Base-by-base conservation (phyloP, 1,140 invertebrate species). In the Riptortus pedestris region DNA sequence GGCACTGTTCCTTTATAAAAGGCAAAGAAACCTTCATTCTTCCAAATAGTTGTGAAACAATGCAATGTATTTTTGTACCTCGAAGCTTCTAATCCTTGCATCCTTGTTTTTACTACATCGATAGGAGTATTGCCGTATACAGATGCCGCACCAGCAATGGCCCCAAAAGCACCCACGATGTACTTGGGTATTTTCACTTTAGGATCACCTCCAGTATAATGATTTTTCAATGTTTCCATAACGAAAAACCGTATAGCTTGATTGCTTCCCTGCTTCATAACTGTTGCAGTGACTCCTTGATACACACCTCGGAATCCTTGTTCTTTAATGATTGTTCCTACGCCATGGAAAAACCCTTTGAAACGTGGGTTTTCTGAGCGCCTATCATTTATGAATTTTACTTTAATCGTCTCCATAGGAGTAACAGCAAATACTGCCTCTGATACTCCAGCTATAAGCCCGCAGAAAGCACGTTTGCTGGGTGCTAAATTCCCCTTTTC, bases 1-100 rank as follows among this genome's bases (percentile, higher is more conserved):
- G 96, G 96, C 51, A 98, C 85, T 0, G 95, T 98, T 69, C 96
- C 96, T 77, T 99, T 99, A 80, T 99, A 98, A 79, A 99, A 98
- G 74, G 94, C 95, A 65, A 77, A 74, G 1, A 89, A 84, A 33
- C 96, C 96, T 78, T 98, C 96, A 60, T 96, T 82, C 71, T 85
- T 89, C 81, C 90, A 88, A 51, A 97, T 93, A 78, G 93, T 81
- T 31, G 89, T 67, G 48, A 89, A 86, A 76, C 96, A 98, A 74
- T 99, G 92, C 69, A 86, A 78, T 4, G 93, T 98, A 72, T 84
- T 92, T 75, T 93, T 96, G 75, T 99, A 99, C 72, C 95, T 97
- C n/a, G 84, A 73, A 0, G 95, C 92, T 75, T 98, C 96, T 16
- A 99, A 77, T 27, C 96, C 94, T 84, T 99, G 96, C 94, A 99